Evolutionary conservation across 1,140 invertebrate genomes (phyloP), one percentile per base, ranked within the genome.

Genomic region (Camponotus pennsylvanicus): DNA sequence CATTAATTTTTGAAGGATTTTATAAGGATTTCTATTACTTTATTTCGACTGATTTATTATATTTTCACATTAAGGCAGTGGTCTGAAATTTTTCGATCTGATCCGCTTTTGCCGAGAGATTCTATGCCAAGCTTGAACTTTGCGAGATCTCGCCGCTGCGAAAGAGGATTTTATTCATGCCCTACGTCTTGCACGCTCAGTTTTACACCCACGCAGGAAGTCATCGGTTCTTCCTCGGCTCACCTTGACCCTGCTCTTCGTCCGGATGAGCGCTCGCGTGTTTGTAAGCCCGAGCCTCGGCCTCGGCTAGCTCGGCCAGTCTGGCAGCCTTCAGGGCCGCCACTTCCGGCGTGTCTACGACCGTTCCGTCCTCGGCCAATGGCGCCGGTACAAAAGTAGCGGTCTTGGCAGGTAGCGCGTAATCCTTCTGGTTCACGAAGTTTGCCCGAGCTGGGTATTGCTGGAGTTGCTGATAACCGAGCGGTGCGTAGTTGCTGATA

Each of bases 261-360:
- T 93, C 92, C 55, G 86, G 78, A 70, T 96, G 93, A 0, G 93
- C 91, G 34, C 92, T 95, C 71, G 94, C 95, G 49, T 95, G 95
- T 84, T 96, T 96, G 90, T 95, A 95, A 61, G 96, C 96, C 89
- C 95, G 94, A 3, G 95, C 95, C 86, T 95, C 95, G 64, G 94
- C 94, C 13, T 95, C 94, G 37, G 95, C 95, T 7, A 95, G 90
- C 79, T 95, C 94, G 11, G 92, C 91, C 9, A 95, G 79, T 64
- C 94, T 90, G 37, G 92, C 93, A 27, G 95, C 93, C 82, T 96
- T 95, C 40, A 96, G 95, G 11, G 96, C 96, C 11, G 96, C 96
- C 88, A 95, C 95, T 92, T 95, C 96, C 61, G 96, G 96, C 8
- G 96, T 97, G 93, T 97, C 96, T 21, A 96, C 92, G 27, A 96